These are phyloP conservation scores for Bimastos eiseni DNA, from an alignment of 2,888 invertebrate genomes.

Conservation along the genomic window DNA sequence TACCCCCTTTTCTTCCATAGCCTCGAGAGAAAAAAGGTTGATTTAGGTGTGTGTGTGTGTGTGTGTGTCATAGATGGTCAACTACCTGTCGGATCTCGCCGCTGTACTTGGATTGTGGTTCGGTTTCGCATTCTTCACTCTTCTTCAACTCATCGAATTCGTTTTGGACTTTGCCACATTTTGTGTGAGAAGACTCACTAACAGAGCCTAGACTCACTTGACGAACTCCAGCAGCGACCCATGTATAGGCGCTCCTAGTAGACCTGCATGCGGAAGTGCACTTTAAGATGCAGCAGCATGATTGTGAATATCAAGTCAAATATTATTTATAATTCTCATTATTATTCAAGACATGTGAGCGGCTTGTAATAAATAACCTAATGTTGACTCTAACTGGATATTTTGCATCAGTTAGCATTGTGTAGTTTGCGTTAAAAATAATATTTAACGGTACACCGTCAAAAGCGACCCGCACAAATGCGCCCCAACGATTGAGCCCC, in stretches of 20 bases:
- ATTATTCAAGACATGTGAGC: background rate
- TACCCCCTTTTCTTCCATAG: no score
- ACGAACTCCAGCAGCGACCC: background rate
- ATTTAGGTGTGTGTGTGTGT: no score
- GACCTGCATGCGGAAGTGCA: no score
- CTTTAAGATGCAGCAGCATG: background rate
- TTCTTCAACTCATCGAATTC: background rate
- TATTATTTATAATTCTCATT: background rate
- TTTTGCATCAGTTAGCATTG: background rate
- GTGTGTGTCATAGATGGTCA: background rate
- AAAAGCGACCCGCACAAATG: no score
- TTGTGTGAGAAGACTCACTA: background rate
- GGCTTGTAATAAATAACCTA: background rate
- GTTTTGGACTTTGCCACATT: background rate
- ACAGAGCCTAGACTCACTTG: background rate
- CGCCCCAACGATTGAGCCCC: no score
- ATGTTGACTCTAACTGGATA: no score
- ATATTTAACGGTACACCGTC: no score
- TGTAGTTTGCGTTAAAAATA: background rate
- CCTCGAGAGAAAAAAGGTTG: no score
- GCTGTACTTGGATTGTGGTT: conserved; percentile 13
- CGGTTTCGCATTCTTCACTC: conserved; percentile 2
- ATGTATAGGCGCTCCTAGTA: no score
- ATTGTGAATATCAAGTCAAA: background rate
- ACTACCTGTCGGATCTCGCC: background rate